Percentiles rank a stretch among this genome's conserved stretches.
phyloP scores from a whole-genome alignment of 2,888 invertebrate genomes.

The Caenorhabditis japonica region DNA sequence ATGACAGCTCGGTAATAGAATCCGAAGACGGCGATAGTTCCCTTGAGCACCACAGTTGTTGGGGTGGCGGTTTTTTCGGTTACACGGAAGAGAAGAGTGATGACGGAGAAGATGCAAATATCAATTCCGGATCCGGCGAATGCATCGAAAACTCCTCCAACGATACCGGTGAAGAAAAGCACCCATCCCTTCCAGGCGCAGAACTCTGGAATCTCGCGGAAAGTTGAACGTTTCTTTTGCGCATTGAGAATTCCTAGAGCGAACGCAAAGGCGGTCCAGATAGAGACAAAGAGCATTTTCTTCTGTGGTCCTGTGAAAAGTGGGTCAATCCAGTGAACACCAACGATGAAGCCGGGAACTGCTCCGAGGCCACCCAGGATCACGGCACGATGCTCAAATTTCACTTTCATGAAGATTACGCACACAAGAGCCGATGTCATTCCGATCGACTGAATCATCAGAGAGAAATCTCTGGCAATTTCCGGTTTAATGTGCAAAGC shows the following conservation, averaged over 20 bases:
- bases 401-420: constrained; percentile 75
- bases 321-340: constrained; percentile 73
- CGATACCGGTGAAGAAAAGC: constrained; percentile 73
- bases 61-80: constrained; percentile 77
- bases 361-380: constrained; percentile 72
- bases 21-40: constrained; percentile 69
- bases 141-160: constrained; percentile 76
- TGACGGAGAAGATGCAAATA: constrained; percentile 76
- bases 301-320: constrained; percentile 72
- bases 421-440: constrained; percentile 76
- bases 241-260: constrained; percentile 76
- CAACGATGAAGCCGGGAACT: constrained; percentile 74
- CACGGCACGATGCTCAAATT: constrained; percentile 73
- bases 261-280: constrained; percentile 77
- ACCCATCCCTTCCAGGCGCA: constrained; percentile 71
- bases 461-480: constrained; percentile 71
- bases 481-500: constrained; percentile 69
- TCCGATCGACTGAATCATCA: constrained; percentile 73
- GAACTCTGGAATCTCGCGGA: constrained; percentile 68
- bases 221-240: constrained; percentile 69
- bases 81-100: constrained; percentile 73
- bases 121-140: constrained; percentile 77
- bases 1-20: constrained; percentile 73
- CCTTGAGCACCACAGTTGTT: constrained; percentile 77
- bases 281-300: constrained; percentile 77